phyloP scores from a whole-genome alignment of 2,888 invertebrate genomes.

The Trypoxylon attenuatum region DNA sequence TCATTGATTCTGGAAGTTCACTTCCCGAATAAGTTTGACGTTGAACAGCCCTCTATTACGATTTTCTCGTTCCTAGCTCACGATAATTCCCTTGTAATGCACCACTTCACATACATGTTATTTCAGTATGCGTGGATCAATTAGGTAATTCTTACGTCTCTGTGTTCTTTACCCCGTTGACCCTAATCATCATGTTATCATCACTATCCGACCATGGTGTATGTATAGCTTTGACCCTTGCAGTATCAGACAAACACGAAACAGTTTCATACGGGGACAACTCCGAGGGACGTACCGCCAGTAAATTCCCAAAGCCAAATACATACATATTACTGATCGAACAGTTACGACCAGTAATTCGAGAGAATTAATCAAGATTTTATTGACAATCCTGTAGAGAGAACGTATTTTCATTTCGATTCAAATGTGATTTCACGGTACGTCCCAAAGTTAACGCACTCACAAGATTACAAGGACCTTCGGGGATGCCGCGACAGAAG shows the following conservation, averaged over 20 bases:
- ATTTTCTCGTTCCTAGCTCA: conserved; percentile 9
- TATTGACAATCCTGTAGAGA: neutral
- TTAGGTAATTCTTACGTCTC: conserved; percentile 68
- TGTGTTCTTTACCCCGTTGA: conserved; percentile 54
- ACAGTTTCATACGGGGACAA: conserved; percentile 46
- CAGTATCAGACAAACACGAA: conserved; percentile 46
- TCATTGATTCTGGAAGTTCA: neutral
- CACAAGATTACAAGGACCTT: conserved; percentile 24
- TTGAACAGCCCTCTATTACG: neutral
- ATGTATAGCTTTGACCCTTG: conserved; percentile 44
- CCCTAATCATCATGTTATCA: conserved; percentile 22
- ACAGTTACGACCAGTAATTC: no score
- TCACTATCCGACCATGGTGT: conserved; percentile 49
- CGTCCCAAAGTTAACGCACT: conserved; percentile 11
- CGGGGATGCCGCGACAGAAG: conserved; percentile 4
- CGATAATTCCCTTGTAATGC: conserved; percentile 16
- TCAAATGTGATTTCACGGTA: conserved; percentile 13
- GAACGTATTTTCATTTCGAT: neutral
- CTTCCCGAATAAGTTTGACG: neutral
- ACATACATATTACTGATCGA: no score
- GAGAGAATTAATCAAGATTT: no score
- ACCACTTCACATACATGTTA: conserved; percentile 50
- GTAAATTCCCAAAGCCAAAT: no score
- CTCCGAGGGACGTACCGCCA: conserved; percentile 35
- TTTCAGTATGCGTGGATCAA: conserved; percentile 69